phyloP scores from a whole-genome alignment of 2,888 invertebrate genomes.

The Sialis fuliginosa region DNA sequence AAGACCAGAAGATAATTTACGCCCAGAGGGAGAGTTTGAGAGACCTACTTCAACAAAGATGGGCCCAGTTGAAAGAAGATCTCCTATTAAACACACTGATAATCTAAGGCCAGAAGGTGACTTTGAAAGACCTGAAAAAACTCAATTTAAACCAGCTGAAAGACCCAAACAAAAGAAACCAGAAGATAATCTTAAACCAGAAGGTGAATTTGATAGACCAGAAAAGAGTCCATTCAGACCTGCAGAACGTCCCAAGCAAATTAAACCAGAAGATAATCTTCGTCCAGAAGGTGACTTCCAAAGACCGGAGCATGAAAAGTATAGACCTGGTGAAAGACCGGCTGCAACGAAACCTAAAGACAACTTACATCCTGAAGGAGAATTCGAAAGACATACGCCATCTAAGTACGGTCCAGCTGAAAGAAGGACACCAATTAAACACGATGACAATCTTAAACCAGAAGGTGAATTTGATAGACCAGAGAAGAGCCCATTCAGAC shows the following conservation, averaged over 20 bases:
- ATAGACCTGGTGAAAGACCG: conserved; percentile 26
- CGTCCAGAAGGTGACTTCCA: conserved; percentile 28
- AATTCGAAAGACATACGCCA: conserved; percentile 22
- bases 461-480: conserved; percentile 22
- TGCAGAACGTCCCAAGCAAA: conserved; percentile 19
- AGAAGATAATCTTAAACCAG: conserved; percentile 36
- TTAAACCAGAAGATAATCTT: conserved; percentile 23
- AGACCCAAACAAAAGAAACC: conserved; percentile 21
- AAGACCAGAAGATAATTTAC: conserved; percentile 21
- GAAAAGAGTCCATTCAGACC: conserved; percentile 15
- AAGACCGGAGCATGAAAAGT: conserved; percentile 22
- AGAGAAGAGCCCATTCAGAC: conserved; percentile 14
- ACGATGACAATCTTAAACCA: conserved; percentile 30
- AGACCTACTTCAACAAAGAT: conserved; percentile 22
- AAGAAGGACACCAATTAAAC: conserved; percentile 22
- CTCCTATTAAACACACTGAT: conserved; percentile 30
- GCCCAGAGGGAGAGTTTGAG: conserved; percentile 33
- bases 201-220: conserved; percentile 28
- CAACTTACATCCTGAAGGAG: conserved; percentile 30
- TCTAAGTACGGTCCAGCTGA: conserved; percentile 19
- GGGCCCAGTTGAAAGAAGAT: conserved; percentile 23
- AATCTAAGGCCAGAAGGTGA: conserved; percentile 38
- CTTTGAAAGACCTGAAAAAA: conserved; percentile 25
- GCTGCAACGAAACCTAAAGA: conserved; percentile 25
- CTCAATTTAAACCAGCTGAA: conserved; percentile 18